phyloP scores from a whole-genome alignment of 2,888 invertebrate genomes.

The Dicycla oo region DNA sequence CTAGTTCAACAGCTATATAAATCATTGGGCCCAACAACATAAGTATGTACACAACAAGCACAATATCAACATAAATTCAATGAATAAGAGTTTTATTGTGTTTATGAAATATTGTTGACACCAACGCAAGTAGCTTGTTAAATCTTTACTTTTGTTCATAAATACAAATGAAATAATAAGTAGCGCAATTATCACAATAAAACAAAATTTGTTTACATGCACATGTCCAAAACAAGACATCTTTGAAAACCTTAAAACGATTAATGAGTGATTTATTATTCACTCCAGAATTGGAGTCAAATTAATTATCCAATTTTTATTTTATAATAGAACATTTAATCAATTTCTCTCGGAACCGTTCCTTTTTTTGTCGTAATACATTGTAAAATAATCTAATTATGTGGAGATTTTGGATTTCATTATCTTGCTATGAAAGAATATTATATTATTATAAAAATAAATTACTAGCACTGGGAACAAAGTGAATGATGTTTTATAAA shows the following conservation, averaged over 20 bases:
- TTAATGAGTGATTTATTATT: neutral
- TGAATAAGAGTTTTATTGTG: neutral
- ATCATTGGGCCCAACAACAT: slow-evolving; percentile 22
- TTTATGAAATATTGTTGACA: slow-evolving; percentile 13
- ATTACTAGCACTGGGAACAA: slow-evolving; percentile 38
- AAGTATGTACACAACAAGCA: slow-evolving; percentile 3
- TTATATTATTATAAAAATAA: slow-evolving; percentile 33
- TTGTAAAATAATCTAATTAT: neutral
- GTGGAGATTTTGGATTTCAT: slow-evolving; percentile 6
- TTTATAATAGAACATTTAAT: neutral
- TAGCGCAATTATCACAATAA: slow-evolving; percentile 67
- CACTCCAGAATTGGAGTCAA: neutral
- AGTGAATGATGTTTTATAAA: slow-evolving; percentile 2
- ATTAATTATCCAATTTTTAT: neutral
- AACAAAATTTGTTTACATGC: slow-evolving; percentile 48
- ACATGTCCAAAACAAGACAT: slow-evolving; percentile 22
- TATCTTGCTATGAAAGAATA: slow-evolving; percentile 16
- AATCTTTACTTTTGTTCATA: slow-evolving; percentile 65
- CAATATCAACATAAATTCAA: slow-evolving; percentile 1
- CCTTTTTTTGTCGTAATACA: slow-evolving; percentile 7
- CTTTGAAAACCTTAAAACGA: slow-evolving; percentile 13
- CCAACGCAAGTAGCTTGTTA: neutral
- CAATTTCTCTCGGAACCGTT: slow-evolving; percentile 1
- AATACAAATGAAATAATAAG: slow-evolving; percentile 61
- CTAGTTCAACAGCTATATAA: neutral